A percentile compares a stretch with the other conserved stretches of the same genome.
Conservation (phyloP, 2,888 invertebrate genomes). For the Calameuta filiformis region DNA sequence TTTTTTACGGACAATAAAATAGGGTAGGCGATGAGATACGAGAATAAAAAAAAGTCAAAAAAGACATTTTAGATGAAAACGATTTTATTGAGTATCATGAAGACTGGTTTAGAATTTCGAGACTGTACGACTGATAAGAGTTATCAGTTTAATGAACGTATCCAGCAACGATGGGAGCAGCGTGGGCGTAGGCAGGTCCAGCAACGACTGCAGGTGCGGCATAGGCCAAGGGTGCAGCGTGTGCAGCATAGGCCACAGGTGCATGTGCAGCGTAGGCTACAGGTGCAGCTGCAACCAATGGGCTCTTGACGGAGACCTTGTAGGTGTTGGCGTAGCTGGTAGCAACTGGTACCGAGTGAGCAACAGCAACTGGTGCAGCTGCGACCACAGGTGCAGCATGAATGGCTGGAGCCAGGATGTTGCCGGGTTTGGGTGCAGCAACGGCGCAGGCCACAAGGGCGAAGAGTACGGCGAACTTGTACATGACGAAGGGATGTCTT, state of each 20-base stretch:
- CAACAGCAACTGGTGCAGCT: constrained; percentile 62
- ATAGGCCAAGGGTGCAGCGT: constrained; percentile 50
- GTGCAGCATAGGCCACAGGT: constrained; percentile 58
- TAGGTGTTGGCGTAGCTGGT: constrained; percentile 76
- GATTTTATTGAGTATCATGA: constrained; percentile 20
- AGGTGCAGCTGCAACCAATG: constrained; percentile 57
- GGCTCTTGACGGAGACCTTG: constrained; percentile 67
- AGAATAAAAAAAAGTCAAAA: neutral
- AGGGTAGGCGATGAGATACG: neutral
- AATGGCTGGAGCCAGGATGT: constrained; percentile 52
- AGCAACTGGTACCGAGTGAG: constrained; percentile 70
- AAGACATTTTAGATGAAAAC: constrained; percentile 19
- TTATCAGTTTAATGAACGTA: constrained; percentile 50
- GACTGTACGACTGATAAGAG: constrained; percentile 31
- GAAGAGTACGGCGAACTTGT: constrained; percentile 48
- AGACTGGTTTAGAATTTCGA: constrained; percentile 12
- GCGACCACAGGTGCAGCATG: constrained; percentile 47
- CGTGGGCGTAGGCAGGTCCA: constrained; percentile 57
- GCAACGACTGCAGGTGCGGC: constrained; percentile 49
- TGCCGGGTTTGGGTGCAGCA: constrained; percentile 62
- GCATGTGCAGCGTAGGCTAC: constrained; percentile 58
- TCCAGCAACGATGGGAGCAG: constrained; percentile 56
- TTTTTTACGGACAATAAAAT: too few relatives aligned
- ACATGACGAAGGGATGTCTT: constrained; percentile 38
- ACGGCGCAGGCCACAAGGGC: constrained; percentile 60